Base-by-base conservation (phyloP, 2,113 vertebrate species). In the Barbus barbus region DNA sequence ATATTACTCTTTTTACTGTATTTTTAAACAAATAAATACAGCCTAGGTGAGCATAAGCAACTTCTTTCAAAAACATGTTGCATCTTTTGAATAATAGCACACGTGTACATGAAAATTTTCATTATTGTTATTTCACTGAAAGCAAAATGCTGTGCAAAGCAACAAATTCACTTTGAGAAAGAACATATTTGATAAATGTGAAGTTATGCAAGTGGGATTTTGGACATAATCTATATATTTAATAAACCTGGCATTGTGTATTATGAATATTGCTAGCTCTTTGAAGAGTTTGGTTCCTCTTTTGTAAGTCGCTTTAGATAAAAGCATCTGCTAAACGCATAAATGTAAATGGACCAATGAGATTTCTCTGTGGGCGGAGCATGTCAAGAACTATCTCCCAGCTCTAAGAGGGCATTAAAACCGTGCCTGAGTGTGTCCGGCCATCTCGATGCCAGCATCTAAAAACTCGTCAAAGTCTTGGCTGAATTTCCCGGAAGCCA, bases 401-500 rank as follows among this genome's bases (percentile, higher is more conserved):
- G 8, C 31, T 67, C 63, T 36, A 20, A 36, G 18, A 18, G 51
- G 24, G 38, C 89, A 92, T 5, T 36, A 18, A 33, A 56, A 22
- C 28, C 83, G 81, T 91, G 99, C 98, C 92, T 98, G 98, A 22
- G 98, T 97, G 90, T 99, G 98, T 78, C 98, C 98, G n/a, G 98
- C 98, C 97, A 99, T 99, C 93, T 99, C 98, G 80, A 99, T 95
- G 77, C 98, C 98, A 36, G 97, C 98, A 76, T 99, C 98, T 24
- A 99, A 95, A 93, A 99, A 99, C 84, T 99, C 97, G 81, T 99
- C 97, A 72, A 99, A 99, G 92, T 99, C 97, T 83, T 98, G 96
- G 75, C 98, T 99, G 93, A 99, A 99, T 89, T 98, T 99, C 20
- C 98, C 97, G 0, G 98, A 99, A 67, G 98, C 98, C 11, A 95